A percentile compares a stretch with the other conserved stretches of the same genome.
Evolutionary conservation across 1,140 invertebrate genomes (phyloP).

Genomic region (Micrasema minimum): DNA sequence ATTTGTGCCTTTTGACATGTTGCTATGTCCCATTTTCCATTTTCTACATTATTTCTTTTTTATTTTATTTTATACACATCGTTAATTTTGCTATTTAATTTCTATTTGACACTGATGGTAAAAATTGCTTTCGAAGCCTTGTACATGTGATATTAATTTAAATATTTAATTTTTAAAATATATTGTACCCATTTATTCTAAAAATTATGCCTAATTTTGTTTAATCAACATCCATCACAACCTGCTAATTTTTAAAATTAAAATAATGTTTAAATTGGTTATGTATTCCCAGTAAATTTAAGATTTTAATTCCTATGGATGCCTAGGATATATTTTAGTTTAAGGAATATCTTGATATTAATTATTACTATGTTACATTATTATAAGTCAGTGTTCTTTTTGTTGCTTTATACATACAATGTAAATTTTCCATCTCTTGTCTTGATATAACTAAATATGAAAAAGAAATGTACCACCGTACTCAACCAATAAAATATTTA

Average conservation of each 20-base stretch:
- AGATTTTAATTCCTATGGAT: slow-evolving; percentile 6
- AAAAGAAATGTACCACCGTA: slow-evolving; percentile 43
- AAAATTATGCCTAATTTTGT: not conserved
- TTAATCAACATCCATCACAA: not conserved
- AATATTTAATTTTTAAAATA: slow-evolving; percentile 34
- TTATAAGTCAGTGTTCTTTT: slow-evolving; percentile 18
- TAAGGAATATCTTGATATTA: slow-evolving; percentile 14
- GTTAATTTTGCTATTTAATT: not conserved
- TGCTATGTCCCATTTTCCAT: too few relatives aligned
- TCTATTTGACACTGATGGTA: slow-evolving; percentile 3
- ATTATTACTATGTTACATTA: slow-evolving; percentile 15
- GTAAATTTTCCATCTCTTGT: slow-evolving; percentile 33
- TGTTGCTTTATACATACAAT: slow-evolving; percentile 29
- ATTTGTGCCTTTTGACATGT: slow-evolving; percentile 1
- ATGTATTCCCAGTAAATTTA: too few relatives aligned
- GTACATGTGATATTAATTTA: slow-evolving; percentile 50
- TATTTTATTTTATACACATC: slow-evolving; percentile 6
- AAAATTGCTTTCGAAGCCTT: slow-evolving; percentile 45
- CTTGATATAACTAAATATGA: slow-evolving; percentile 18
- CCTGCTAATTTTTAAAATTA: too few relatives aligned
- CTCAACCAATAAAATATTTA: slow-evolving; percentile 35
- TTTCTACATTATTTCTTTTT: not conserved
- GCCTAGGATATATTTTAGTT: slow-evolving; percentile 6
- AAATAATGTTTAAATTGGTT: too few relatives aligned
- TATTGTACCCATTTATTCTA: too few relatives aligned